Evolutionary conservation across 2,113 vertebrate genomes (phyloP).

Genomic region (Pachypanchax playfairii): DNA sequence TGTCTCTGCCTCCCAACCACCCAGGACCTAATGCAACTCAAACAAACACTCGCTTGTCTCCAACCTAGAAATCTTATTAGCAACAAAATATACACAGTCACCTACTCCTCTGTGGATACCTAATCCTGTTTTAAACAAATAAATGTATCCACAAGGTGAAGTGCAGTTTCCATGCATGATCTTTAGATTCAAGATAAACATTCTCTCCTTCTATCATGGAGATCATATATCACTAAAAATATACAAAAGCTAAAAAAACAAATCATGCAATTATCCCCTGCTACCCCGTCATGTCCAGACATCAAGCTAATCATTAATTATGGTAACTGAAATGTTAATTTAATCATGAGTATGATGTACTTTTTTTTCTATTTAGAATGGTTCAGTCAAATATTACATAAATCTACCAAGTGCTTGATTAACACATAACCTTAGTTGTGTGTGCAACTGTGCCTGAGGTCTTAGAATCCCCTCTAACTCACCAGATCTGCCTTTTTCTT

Average conservation of each 20-base stretch:
- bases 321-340: not conserved
- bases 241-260: conserved; percentile 58
- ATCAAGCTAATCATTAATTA: conserved; percentile 11
- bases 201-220: conserved; percentile 22
- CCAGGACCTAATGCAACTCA: conserved; percentile 54
- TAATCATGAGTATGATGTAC: not conserved
- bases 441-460: conserved; percentile 13
- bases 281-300: conserved; percentile 19
- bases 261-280: conserved; percentile 43
- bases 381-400: not conserved
- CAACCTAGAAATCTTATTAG: conserved; percentile 50
- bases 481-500: conserved; percentile 38
- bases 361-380: conserved; percentile 6
- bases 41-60: conserved; percentile 68
- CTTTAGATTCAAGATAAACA: conserved; percentile 51
- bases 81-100: conserved; percentile 60
- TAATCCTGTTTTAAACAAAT: conserved; percentile 73
- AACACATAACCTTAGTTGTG: not conserved
- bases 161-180: conserved; percentile 43
- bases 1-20: conserved; percentile 48
- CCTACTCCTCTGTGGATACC: conserved; percentile 52
- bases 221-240: conserved; percentile 69
- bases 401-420: not conserved
- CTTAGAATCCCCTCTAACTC: conserved; percentile 43
- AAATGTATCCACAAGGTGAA: conserved; percentile 25